Base-by-base conservation (phyloP, 2,888 invertebrate species). In the Chirona hameri region DNA sequence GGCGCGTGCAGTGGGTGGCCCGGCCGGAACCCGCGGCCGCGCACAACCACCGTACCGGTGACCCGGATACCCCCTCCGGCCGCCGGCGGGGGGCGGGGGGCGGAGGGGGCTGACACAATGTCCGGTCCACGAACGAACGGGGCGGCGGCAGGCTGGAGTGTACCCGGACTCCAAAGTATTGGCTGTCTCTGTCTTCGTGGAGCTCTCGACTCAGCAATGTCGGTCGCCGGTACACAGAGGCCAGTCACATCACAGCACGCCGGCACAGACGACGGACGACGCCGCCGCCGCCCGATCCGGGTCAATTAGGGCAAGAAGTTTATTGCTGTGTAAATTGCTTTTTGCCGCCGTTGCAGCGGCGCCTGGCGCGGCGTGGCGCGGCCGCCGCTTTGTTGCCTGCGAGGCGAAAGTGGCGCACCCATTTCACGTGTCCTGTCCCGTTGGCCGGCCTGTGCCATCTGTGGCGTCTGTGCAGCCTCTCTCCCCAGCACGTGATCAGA, bases 251-350 rank as follows among this genome's bases (percentile, higher is more conserved):
- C 9, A 48, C 60, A 21, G 60, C 57, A 21, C 60, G 60, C 5
- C 60, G 60, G 7, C n/a, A 60, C 21, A 48, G 57, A 57, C 18
- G 57, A 4, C 57, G 57, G 57, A 14, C 15, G 57, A 15, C 18
- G 60, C 60, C 18, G 21, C 57, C 18, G 57, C 57, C 7, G n/a
- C 69, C 69, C 69, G 69, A 69, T 29, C 29, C 69, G 39, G 76
- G 76, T 76, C 76, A 76, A 39, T 39, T 39, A 39, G 5, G 24
- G 76, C 76, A 76, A 76, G 76, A 76, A 76, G 39, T 76, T 76
- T 39, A 76, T 76, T 76, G 76, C 18, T 76, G 76, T 76, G 76
- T 76, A 76, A 76, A 76, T 76, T 31, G 39, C 76, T 76, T 76
- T 76, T 76, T 76, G 39, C 76, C 9, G 76, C 9, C 21, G 39